Conservation (phyloP, 1,140 invertebrate genomes). For the Calliphora vicina region DNA sequence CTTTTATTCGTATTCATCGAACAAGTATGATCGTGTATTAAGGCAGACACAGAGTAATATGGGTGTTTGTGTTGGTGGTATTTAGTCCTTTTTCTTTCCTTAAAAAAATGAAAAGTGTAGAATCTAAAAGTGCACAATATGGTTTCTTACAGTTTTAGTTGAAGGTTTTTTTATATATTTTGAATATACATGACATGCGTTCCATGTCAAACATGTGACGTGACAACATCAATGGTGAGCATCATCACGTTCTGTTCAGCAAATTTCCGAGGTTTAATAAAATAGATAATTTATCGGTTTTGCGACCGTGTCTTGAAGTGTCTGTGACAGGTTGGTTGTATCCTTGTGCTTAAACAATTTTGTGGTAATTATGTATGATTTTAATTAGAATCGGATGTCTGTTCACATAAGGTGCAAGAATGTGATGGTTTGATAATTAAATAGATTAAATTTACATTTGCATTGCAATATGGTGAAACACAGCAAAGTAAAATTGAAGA, state of each 20-base stretch:
- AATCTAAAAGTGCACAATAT: not conserved
- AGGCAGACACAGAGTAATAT: not conserved
- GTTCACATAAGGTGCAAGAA: too few relatives aligned
- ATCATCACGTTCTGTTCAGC: not conserved
- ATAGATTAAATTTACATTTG: too few relatives aligned
- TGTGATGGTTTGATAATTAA: too few relatives aligned
- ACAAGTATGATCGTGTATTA: not conserved
- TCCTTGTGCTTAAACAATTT: not conserved
- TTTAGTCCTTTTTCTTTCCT: not conserved
- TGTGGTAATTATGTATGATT: not conserved
- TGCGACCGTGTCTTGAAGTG: not conserved
- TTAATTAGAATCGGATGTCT: conserved; percentile 12
- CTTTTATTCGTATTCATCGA: not conserved
- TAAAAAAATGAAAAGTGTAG: not conserved
- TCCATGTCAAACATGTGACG: conserved; percentile 31
- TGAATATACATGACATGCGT: not conserved
- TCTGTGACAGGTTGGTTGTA: not conserved
- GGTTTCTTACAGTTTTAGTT: conserved; percentile 7
- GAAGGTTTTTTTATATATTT: not conserved
- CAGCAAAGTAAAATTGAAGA: too few relatives aligned
- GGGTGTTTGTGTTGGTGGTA: not conserved
- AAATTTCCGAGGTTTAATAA: conserved; percentile 36
- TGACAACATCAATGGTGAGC: not conserved
- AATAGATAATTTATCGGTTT: conserved; percentile 27
- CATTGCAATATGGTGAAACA: too few relatives aligned